These are phyloP conservation scores for Diplazon laetatorius DNA, from an alignment of 2,888 invertebrate species.

Conservation along the genomic window DNA sequence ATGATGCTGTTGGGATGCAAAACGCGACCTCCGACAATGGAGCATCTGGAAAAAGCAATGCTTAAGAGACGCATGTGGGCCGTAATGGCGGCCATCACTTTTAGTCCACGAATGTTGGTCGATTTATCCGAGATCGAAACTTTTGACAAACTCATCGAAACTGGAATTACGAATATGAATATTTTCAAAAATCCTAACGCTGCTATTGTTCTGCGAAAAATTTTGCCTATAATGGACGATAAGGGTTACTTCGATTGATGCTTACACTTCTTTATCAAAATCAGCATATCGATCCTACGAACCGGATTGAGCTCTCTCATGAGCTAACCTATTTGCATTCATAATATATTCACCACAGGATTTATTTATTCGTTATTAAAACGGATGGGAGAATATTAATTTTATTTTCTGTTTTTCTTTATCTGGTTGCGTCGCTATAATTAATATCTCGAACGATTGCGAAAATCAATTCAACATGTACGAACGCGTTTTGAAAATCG, in stretches of 20 bases:
- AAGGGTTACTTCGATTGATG: slow-evolving; percentile 69
- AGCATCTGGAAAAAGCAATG: slow-evolving; percentile 66
- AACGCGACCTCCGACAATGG: slow-evolving; percentile 67
- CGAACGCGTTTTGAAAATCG: too few species aligned
- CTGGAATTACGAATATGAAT: slow-evolving; percentile 67
- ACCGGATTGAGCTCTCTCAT: too few species aligned
- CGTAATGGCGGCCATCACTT: slow-evolving; percentile 64
- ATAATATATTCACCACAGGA: too few species aligned
- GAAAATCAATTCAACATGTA: too few species aligned
- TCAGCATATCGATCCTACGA: too few species aligned
- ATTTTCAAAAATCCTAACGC: slow-evolving; percentile 69
- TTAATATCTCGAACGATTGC: too few species aligned
- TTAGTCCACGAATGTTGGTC: slow-evolving; percentile 70
- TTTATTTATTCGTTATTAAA: too few species aligned
- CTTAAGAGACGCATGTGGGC: slow-evolving; percentile 68
- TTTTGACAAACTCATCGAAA: slow-evolving; percentile 59
- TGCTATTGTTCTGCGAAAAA: slow-evolving; percentile 59
- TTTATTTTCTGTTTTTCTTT: too few species aligned
- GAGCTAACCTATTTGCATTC: too few species aligned
- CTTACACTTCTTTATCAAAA: too few species aligned
- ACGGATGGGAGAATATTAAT: too few species aligned
- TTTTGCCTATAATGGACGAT: slow-evolving; percentile 66
- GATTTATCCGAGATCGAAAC: slow-evolving; percentile 66
- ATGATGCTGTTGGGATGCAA: slow-evolving; percentile 68
- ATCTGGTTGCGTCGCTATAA: too few species aligned